Base-by-base conservation (phyloP, 1,140 invertebrate species). In the Pseudomyrmex gracilis region DNA sequence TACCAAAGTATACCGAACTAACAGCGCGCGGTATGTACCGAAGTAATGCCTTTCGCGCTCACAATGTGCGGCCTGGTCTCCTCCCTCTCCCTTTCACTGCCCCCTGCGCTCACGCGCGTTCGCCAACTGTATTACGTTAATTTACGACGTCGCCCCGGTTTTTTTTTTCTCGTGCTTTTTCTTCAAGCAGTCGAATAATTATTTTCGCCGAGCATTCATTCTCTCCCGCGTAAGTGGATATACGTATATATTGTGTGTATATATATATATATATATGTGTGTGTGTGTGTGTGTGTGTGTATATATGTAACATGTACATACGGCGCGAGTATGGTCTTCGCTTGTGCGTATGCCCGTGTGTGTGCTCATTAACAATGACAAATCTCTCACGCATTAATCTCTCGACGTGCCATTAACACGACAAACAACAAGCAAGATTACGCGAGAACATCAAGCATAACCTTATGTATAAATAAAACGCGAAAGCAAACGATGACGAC, bases 1-100 rank as follows among this genome's bases (percentile, higher is more conserved):
- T 80, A 80, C 66, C 76, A 71, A 80, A 80, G 76, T 80, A 80
- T 80, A 80, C 76, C 76, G 51, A 80, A 80, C 76, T 80, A 80
- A 71, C 70, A 80, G 76, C 76, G 76, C 76, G 66, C 76, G 76
- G 76, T 80, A 80, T 80, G 76, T 80, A 80, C 76, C 76, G 76
- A 80, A 80, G 76, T 80, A 80, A 80, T 77, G 80, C 73, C 82
- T 83, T 66, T 77, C 82, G 71, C 82, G 47, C 12, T 83, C 82
- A 64, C 80, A 76, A 80, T 80, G 76, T 70, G 76, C 76, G 58
- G 58, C 76, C 66, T 34, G 17, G 8, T 7, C 9, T 49, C 51
- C 47, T 49, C 5, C 47, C 45, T 9, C 15, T n/a, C 73, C 53
- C 20, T 55, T 22, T 49, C 49, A 15, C 49, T 5, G 1, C 43